Evolutionary conservation across 2,113 vertebrate genomes (phyloP), one percentile per base, ranked within the genome.

Genomic region (Percina caprodes): DNA sequence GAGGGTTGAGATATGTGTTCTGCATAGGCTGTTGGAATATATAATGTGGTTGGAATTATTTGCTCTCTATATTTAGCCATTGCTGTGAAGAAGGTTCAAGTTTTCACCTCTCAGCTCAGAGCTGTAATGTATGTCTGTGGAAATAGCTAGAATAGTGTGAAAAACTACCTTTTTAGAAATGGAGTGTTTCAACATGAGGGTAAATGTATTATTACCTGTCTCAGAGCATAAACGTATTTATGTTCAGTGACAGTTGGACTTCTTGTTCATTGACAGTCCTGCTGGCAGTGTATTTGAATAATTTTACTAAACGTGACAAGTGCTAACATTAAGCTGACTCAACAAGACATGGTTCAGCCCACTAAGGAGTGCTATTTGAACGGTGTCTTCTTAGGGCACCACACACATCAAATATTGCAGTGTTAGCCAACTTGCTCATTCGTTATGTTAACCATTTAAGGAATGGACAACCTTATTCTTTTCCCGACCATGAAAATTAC

Each of bases 281-380:
- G 16, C 56, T 59, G 23, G 23, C 23, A 45, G 48, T 3, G 4
- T 6, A 55, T 84, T 89, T 75, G 73, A 78, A 75, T 84, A 66
- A 77, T 75, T 73, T 58, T 48, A 10, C 48, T 16, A 74, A 49
- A 26, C 30, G 51, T 79, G 72, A 77, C 52, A 62, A 76, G 59
- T 7, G 42, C n/a, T 62, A 70, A 86, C 77, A 61, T 68, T 69
- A 33, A 77, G 70, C 46, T 69, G 42, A 75, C 42, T 85, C 63
- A 62, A 19, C 24, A 1, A 26, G 68, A 68, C 73, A 21, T 35
- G 24, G 56, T 45, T 75, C 45, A 78, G 62, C 59, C 11, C 14
- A 56, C 26, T 16, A 3, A 39, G 74, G 9, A 21, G 33, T 59
- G 24, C 55, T 24, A 51, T 83, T 71, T 68, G 79, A 70, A 66